Conservation (phyloP, 2,888 invertebrate genomes). For the Caenorhabditis sp. region DNA sequence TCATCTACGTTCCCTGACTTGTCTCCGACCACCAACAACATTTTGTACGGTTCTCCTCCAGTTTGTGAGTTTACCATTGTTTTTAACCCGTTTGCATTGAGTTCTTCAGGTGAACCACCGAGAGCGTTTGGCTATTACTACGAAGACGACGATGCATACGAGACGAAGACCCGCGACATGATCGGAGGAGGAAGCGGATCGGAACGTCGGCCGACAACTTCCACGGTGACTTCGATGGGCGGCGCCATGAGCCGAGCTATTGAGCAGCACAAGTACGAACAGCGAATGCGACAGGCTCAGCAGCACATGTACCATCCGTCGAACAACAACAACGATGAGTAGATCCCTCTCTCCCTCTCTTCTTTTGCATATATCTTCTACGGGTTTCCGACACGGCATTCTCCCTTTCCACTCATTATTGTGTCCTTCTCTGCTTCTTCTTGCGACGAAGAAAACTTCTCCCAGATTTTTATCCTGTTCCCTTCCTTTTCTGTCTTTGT, state of each 20-base stretch:
- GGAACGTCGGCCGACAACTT: slow-evolving; percentile 60
- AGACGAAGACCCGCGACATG: slow-evolving; percentile 68
- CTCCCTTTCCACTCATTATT: neutral
- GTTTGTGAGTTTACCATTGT: slow-evolving; percentile 43
- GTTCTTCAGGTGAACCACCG: slow-evolving; percentile 65
- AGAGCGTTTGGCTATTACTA: slow-evolving; percentile 82
- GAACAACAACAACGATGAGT: slow-evolving; percentile 45
- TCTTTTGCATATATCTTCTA: slow-evolving; percentile 11
- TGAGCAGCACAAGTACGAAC: slow-evolving; percentile 62
- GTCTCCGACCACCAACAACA: slow-evolving; percentile 49
- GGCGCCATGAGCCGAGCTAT: slow-evolving; percentile 54
- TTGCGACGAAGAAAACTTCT: slow-evolving; percentile 61
- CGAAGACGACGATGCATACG: slow-evolving; percentile 82
- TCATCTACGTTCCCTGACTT: slow-evolving; percentile 37
- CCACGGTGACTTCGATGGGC: slow-evolving; percentile 57
- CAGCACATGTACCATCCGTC: slow-evolving; percentile 81
- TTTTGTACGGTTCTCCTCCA: slow-evolving; percentile 57
- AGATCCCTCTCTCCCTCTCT: neutral
- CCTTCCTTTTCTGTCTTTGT: neutral
- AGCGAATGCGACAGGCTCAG: slow-evolving; percentile 76
- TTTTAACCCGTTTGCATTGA: neutral
- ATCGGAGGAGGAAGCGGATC: slow-evolving; percentile 32
- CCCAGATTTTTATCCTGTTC: slow-evolving; percentile 16
- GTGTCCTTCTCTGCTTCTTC: slow-evolving; percentile 44
- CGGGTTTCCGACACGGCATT: slow-evolving; percentile 38